Percentiles rank a stretch among this genome's conserved stretches.
Conservation (phyloP, 2,797 vertebrate genomes). For the Perodicticus potto region DNA sequence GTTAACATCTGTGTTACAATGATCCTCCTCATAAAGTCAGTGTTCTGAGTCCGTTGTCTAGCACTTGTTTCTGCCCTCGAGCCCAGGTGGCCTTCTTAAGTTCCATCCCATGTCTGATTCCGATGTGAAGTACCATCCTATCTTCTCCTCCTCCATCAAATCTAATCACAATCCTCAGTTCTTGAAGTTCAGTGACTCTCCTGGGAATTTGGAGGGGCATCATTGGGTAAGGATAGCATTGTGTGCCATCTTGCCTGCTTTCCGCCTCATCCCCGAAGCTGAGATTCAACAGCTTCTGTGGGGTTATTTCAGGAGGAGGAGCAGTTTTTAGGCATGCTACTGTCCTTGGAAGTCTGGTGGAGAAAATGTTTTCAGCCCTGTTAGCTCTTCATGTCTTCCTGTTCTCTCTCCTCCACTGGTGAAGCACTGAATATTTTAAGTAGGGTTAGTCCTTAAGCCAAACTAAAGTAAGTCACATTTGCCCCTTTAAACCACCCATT, state of each 20-base stretch:
- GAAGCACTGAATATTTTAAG: conserved; percentile 26
- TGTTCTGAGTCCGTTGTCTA: not conserved
- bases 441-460: not conserved
- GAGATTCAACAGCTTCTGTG: not conserved
- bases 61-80: not conserved
- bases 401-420: not conserved
- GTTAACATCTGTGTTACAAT: not conserved
- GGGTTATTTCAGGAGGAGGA: not conserved
- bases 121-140: not conserved
- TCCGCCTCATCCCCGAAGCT: not conserved
- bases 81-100: not conserved
- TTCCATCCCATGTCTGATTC: not conserved
- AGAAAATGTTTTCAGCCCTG: not conserved
- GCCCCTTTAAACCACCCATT: not conserved
- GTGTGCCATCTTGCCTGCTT: not conserved
- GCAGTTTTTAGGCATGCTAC: not conserved
- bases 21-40: not conserved
- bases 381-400: not conserved
- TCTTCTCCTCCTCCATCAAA: not conserved
- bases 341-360: not conserved
- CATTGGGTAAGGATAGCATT: not conserved
- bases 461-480: not conserved
- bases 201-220: not conserved
- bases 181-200: not conserved
- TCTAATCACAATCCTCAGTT: not conserved